These are phyloP conservation scores for Oryzias melastigma DNA, from an alignment of 2,113 vertebrate genomes.

Conservation along the genomic window DNA sequence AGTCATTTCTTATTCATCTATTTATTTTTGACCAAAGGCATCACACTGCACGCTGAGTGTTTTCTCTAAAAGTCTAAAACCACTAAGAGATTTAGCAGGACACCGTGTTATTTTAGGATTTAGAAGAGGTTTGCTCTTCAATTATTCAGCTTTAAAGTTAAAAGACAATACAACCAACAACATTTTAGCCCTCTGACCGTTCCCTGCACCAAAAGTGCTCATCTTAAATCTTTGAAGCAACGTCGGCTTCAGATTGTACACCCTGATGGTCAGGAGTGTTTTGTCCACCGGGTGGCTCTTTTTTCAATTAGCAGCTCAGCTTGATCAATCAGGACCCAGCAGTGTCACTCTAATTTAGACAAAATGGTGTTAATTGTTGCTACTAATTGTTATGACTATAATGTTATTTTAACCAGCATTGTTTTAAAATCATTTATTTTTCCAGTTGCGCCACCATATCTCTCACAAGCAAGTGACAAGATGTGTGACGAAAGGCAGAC, in stretches of 20 bases:
- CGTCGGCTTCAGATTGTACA: constrained; percentile 16
- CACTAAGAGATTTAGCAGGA: neutral
- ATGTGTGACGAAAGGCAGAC: no score
- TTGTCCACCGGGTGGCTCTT: constrained; percentile 27
- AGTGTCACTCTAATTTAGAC: constrained; percentile 12
- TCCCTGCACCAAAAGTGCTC: constrained; percentile 1
- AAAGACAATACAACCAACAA: constrained; percentile 27
- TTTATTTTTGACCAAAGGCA: constrained; percentile 20
- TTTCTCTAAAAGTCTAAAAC: constrained; percentile 8
- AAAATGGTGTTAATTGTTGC: constrained; percentile 10
- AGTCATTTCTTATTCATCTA: constrained; percentile 5
- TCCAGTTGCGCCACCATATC: no score
- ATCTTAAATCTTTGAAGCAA: constrained; percentile 3
- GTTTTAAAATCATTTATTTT: no score
- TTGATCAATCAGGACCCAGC: constrained; percentile 33
- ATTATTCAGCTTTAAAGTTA: constrained; percentile 26
- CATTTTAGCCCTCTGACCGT: neutral
- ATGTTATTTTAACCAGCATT: neutral
- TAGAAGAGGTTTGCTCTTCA: constrained; percentile 8
- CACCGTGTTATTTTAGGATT: no score
- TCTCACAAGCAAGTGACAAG: no score
- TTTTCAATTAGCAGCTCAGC: constrained; percentile 64
- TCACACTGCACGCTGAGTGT: neutral
- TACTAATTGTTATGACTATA: neutral
- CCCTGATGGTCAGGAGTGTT: constrained; percentile 2